phyloP scores from a whole-genome alignment of 2,797 vertebrate species.

The Alosa sapidissima region DNA sequence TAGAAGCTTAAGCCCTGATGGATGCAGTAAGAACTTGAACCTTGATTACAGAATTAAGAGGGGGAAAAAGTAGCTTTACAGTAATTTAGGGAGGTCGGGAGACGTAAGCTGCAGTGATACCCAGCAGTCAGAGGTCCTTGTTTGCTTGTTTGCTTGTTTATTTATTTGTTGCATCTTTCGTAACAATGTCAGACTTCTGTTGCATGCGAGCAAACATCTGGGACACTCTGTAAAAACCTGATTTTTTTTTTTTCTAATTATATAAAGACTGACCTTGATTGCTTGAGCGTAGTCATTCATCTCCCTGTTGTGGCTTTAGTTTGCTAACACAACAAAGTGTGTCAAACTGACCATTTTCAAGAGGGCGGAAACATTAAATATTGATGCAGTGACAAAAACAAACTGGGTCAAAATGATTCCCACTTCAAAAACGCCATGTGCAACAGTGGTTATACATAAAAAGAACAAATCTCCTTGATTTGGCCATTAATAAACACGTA shows the following conservation, averaged over 20 bases:
- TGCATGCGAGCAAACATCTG: not conserved
- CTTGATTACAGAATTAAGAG: slow-evolving; percentile 2
- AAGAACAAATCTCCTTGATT: not conserved
- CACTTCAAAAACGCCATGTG: not conserved
- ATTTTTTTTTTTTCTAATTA: not conserved
- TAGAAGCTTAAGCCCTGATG: not conserved
- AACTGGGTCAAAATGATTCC: not conserved
- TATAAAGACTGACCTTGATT: slow-evolving; percentile 11
- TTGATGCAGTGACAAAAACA: not conserved
- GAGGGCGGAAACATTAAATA: not conserved
- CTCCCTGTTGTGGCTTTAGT: not conserved
- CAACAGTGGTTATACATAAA: not conserved
- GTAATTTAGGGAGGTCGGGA: slow-evolving; percentile 1
- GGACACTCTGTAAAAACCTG: not conserved
- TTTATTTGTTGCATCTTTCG: not conserved
- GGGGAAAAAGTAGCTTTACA: not conserved
- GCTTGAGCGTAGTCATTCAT: not conserved
- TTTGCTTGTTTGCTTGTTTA: not conserved
- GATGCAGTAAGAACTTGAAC: not conserved
- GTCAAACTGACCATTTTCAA: not conserved
- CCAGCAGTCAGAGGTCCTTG: not conserved
- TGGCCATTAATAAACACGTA: not conserved
- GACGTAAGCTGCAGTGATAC: not conserved
- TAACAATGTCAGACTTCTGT: slow-evolving; percentile 3
- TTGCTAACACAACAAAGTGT: not conserved